Base-by-base conservation (phyloP, 2,113 vertebrate species). In the Epinephelus cyanopodus region DNA sequence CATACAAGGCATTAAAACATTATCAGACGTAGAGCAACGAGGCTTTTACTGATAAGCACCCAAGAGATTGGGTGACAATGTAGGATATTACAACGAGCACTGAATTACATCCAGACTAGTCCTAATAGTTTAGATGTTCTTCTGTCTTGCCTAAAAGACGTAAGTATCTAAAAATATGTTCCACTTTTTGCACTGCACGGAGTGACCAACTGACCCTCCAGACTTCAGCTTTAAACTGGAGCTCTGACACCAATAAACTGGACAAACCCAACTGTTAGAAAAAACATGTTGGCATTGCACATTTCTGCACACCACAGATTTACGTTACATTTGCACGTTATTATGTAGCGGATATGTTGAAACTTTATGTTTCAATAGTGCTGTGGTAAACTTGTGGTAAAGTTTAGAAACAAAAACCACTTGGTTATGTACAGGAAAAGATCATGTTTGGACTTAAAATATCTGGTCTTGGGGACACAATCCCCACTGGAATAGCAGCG, bases 1-100 rank as follows among this genome's bases (percentile, higher is more conserved):
- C 73, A 70, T n/a, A 75, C 75, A 69, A 78, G 61, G 73, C 70
- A 70, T 63, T 56, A 6, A 50, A 47, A 71, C 3, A 11, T 76
- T 53, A 71, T 48, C 37, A 58, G 27, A 66, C 60, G 72, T 21
- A 52, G 50, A 69, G 64, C 77, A 27, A 25, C 47, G 47, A 68
- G 15, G 63, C 62, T 63, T n/a, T 56, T 64, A 57, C n/a, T 23
- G 19, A 52, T 25, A 76, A 61, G 14, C 72, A 76, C 77, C 71
- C 6, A 6, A 50, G 62, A 47, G 48, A 57, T 4, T 5, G 6
- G 50, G 25, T 19, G 19, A 23, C 47, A 60, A 53, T 23, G 2
- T 63, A 25, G 42, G 27, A 18, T 15, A 37, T 37, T 56, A 48
- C 19, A 45, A 60, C 23, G 25, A 25, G 39, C 1, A 1, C 3